Percentiles rank a stretch among this genome's conserved stretches.
Conservation (phyloP, 2,113 vertebrate species). For the Gasterosteus nipponicus region DNA sequence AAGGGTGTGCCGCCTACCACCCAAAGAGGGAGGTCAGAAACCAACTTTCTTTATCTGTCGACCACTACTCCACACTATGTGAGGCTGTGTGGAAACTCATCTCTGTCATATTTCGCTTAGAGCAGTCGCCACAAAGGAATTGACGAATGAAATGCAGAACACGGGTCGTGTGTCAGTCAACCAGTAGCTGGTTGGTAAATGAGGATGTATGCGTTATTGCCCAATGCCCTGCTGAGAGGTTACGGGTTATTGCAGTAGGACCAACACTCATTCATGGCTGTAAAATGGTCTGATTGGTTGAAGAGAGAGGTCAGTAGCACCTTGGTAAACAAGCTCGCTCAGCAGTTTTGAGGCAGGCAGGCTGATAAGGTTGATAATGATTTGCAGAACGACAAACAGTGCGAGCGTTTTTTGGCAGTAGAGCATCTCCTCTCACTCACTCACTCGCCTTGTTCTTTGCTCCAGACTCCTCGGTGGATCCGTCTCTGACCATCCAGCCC, state of each 20-base stretch:
- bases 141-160: neutral
- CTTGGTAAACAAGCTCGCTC: conserved; percentile 40
- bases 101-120: neutral
- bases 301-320: conserved; percentile 18
- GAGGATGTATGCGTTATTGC: neutral
- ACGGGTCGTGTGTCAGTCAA: neutral
- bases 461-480: conserved; percentile 88
- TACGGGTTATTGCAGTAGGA: neutral
- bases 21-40: conserved; percentile 89
- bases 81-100: neutral
- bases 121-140: neutral
- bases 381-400: conserved; percentile 62
- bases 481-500: conserved; percentile 92
- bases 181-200: neutral
- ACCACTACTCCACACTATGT: neutral
- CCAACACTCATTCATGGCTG: neutral
- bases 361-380: conserved; percentile 65
- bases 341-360: conserved; percentile 16
- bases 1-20: conserved; percentile 93
- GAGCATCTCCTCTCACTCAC: conserved; percentile 6
- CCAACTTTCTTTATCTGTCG: neutral
- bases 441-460: conserved; percentile 8
- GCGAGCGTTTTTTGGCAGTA: conserved; percentile 13
- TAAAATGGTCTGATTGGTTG: conserved; percentile 10
- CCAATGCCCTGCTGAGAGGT: neutral